Conservation (phyloP, 1,140 invertebrate genomes). For the Lucilia cuprina region DNA sequence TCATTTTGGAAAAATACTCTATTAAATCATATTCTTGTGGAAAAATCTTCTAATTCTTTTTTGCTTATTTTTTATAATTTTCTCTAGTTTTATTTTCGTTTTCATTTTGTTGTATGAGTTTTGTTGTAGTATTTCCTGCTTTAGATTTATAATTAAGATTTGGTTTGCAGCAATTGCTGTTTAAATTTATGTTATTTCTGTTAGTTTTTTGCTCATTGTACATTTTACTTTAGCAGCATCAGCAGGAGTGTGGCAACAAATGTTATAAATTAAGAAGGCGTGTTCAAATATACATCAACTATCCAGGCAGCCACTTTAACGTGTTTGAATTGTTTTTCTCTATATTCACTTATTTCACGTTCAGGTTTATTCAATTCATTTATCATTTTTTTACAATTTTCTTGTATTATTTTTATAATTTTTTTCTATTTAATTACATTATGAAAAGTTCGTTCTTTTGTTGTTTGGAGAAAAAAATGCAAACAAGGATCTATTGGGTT, state of each 20-base stretch:
- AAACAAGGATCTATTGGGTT: neutral
- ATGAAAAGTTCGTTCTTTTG: neutral
- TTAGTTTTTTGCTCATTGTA: too few species aligned
- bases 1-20: neutral
- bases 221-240: too few species aligned
- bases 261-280: constrained; percentile 11
- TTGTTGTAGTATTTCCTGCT: constrained; percentile 43
- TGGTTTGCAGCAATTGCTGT: constrained; percentile 56
- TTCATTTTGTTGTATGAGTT: neutral
- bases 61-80: neutral
- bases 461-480: neutral
- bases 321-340: neutral
- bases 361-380: neutral
- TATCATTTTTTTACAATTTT: neutral
- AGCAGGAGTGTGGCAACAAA: neutral
- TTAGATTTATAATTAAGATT: constrained; percentile 62
- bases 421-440: neutral
- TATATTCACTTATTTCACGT: neutral
- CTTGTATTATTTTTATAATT: neutral
- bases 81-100: neutral
- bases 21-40: neutral
- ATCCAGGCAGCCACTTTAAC: neutral
- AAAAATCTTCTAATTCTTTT: neutral
- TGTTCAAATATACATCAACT: neutral
- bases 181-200: constrained; percentile 45